phyloP scores from a whole-genome alignment of 2,113 vertebrate species.

The Urocitellus parryii region DNA sequence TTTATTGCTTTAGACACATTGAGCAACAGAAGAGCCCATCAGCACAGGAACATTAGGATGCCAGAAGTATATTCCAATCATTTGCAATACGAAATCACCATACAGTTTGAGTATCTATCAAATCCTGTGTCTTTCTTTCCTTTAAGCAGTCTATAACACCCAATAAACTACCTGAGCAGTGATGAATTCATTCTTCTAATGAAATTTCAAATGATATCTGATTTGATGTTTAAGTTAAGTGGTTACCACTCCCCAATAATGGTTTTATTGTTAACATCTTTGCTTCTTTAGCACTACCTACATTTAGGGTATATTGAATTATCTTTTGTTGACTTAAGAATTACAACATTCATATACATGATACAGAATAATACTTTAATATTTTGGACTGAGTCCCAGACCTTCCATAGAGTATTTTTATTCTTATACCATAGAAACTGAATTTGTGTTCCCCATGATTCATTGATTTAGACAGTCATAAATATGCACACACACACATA shows the following conservation, averaged over 20 bases:
- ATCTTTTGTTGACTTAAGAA: not conserved
- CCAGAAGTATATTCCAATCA: conserved; percentile 37
- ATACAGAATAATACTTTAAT: not conserved
- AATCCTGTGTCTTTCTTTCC: not conserved
- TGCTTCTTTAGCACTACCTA: not conserved
- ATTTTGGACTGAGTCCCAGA: not conserved
- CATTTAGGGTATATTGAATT: not conserved
- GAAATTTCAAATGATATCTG: conserved; percentile 23
- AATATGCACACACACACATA: not conserved
- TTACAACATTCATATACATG: not conserved
- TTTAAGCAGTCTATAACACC: not conserved
- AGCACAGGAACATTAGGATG: conserved; percentile 47
- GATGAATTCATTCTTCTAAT: not conserved
- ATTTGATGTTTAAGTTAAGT: conserved; percentile 40
- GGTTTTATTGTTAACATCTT: not conserved
- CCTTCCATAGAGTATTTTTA: not conserved
- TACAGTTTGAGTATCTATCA: conserved; percentile 5
- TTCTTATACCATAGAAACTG: not conserved
- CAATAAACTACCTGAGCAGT: not conserved
- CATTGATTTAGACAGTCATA: not conserved
- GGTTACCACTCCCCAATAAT: not conserved
- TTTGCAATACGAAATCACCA: conserved; percentile 57
- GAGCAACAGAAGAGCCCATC: conserved; percentile 76
- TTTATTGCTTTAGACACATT: conserved; percentile 76
- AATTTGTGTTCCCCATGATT: not conserved